A percentile compares a stretch with the other conserved stretches of the same genome.
These are phyloP conservation scores for Trichogramma dendrolimi DNA, from an alignment of 2,888 invertebrate genomes.

Conservation along the genomic window DNA sequence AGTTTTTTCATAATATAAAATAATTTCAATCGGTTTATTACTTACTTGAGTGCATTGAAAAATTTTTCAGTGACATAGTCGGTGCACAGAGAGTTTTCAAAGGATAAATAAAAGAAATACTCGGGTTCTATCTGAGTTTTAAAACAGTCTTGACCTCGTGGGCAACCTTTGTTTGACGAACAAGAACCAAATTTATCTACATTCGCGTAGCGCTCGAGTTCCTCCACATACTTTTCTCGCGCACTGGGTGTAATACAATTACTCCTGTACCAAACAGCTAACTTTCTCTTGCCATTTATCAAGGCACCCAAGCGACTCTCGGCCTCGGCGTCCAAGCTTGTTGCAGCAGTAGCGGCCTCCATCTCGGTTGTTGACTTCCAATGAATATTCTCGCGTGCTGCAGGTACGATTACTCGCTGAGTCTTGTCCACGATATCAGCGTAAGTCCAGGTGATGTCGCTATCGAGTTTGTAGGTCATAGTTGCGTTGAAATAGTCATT, in stretches of 20 bases:
- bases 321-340: background rate
- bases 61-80: conserved; percentile 70
- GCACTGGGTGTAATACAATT: conserved; percentile 54
- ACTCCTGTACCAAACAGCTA: conserved; percentile 59
- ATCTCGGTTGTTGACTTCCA: background rate
- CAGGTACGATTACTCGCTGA: conserved; percentile 20
- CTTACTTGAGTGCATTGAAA: conserved; percentile 57
- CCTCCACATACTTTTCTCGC: conserved; percentile 51
- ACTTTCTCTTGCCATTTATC: conserved; percentile 49
- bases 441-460: conserved; percentile 55
- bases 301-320: background rate
- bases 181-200: conserved; percentile 66
- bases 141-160: conserved; percentile 42
- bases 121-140: conserved; percentile 53
- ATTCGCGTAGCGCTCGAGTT: conserved; percentile 56
- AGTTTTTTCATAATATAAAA: conserved; percentile 27
- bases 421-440: conserved; percentile 43
- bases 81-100: conserved; percentile 67
- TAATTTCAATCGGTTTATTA: conserved; percentile 28
- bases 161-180: conserved; percentile 52
- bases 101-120: conserved; percentile 69
- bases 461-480: conserved; percentile 58
- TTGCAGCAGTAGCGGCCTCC: background rate
- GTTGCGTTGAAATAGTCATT: conserved; percentile 57
- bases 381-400: conserved; percentile 27